Conservation (phyloP, 2,113 vertebrate genomes). For the Pheucticus melanocephalus region DNA sequence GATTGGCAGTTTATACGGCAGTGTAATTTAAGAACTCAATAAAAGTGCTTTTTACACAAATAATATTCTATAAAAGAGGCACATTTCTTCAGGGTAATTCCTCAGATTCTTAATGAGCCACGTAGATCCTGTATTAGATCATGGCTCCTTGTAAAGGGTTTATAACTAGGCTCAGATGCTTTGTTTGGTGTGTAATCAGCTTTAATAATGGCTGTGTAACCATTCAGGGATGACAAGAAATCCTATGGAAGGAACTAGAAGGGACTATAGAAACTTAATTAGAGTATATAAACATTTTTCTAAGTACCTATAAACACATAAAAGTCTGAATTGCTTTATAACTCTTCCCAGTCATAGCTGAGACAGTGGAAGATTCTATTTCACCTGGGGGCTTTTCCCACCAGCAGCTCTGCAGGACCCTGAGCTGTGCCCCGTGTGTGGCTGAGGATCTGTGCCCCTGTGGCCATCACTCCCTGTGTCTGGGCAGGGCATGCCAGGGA, state of each 20-base stretch:
- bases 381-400: background rate
- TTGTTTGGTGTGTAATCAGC: conserved; percentile 43
- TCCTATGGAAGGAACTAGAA: background rate
- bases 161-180: background rate
- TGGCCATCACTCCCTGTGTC: fast-evolving
- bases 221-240: background rate
- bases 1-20: background rate
- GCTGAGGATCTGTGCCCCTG: background rate
- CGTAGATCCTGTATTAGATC: background rate
- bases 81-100: conserved; percentile 38
- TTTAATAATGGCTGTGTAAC: conserved; percentile 27
- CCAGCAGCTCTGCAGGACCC: background rate
- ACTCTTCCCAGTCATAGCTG: background rate
- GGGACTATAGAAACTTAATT: conserved; percentile 6
- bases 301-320: conserved; percentile 27
- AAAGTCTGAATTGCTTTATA: background rate
- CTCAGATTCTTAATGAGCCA: conserved; percentile 44
- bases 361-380: background rate
- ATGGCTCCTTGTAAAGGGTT: conserved; percentile 36
- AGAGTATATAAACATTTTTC: conserved; percentile 14
- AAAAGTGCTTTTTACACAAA: conserved; percentile 48
- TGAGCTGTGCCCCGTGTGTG: background rate
- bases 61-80: conserved; percentile 23
- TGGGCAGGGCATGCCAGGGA: fast-evolving
- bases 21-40: conserved; percentile 29